Evolutionary conservation across 2,888 invertebrate species (phyloP).

Genomic region (Macaria notata): DNA sequence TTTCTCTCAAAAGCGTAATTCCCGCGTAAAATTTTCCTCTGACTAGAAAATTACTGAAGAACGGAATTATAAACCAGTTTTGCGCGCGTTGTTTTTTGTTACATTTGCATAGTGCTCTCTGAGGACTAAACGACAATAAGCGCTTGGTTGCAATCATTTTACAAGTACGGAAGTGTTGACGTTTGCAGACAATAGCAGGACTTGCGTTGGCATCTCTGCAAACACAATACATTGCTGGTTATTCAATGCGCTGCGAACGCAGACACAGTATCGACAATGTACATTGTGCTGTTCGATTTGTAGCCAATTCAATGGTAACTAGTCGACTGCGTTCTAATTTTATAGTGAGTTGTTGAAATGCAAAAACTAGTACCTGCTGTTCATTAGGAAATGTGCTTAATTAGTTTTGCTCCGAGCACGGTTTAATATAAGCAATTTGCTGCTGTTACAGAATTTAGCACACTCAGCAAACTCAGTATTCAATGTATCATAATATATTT

Average conservation of each 20-base stretch:
- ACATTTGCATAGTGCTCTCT: conserved; percentile 49
- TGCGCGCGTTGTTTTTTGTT: conserved; percentile 41
- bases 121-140: conserved; percentile 53
- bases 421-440: conserved; percentile 10
- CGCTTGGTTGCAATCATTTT: conserved; percentile 56
- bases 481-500: too few relatives aligned
- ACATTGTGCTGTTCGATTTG: conserved; percentile 43
- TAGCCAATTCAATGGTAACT: conserved; percentile 33
- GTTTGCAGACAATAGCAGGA: conserved; percentile 57
- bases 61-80: conserved; percentile 43
- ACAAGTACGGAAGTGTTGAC: conserved; percentile 59
- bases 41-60: conserved; percentile 36
- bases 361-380: conserved; percentile 5
- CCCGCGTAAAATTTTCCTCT: conserved; percentile 26
- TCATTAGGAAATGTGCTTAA: not conserved
- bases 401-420: not conserved
- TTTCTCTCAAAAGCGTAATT: conserved; percentile 26
- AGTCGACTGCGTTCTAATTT: conserved; percentile 43
- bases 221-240: conserved; percentile 54
- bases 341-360: conserved; percentile 35
- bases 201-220: conserved; percentile 44
- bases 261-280: conserved; percentile 44
- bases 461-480: too few relatives aligned
- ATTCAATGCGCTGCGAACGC: conserved; percentile 40
- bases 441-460: not conserved